phyloP scores from a whole-genome alignment of 2,797 vertebrate genomes.

The Sebastes iracundus region DNA sequence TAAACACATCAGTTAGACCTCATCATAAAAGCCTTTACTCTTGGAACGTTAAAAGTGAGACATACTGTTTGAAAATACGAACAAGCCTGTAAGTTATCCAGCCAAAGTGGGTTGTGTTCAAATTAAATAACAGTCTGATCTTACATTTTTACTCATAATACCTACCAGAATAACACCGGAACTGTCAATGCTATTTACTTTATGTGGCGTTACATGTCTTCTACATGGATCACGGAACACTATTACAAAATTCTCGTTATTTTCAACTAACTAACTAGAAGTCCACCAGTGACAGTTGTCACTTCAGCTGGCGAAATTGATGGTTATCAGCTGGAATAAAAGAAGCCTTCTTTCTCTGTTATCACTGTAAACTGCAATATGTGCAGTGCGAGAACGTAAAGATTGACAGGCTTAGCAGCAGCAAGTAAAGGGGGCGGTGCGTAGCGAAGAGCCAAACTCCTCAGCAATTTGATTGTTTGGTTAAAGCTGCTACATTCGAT shows the following conservation, averaged over 20 bases:
- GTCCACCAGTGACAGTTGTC: too few species aligned
- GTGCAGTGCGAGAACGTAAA: background rate
- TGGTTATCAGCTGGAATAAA: too few species aligned
- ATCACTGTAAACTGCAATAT: background rate
- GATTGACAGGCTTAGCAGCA: background rate
- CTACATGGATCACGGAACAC: too few species aligned
- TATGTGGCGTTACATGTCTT: background rate
- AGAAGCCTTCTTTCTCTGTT: background rate
- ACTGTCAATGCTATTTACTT: background rate
- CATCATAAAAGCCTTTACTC: background rate
- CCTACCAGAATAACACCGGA: rapidly evolving
- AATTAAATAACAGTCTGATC: background rate
- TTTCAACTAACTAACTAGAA: too few species aligned
- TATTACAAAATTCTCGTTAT: too few species aligned
- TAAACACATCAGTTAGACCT: background rate
- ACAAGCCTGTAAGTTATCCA: background rate
- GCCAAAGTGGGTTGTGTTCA: background rate
- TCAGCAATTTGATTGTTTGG: background rate
- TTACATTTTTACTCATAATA: background rate
- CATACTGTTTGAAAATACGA: background rate
- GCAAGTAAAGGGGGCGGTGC: background rate
- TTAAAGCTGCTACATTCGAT: background rate
- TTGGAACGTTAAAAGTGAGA: background rate
- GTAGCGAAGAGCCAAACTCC: background rate
- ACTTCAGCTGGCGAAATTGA: too few species aligned